phyloP scores from a whole-genome alignment of 2,888 invertebrate species.

The Drosophila stalkeri region DNA sequence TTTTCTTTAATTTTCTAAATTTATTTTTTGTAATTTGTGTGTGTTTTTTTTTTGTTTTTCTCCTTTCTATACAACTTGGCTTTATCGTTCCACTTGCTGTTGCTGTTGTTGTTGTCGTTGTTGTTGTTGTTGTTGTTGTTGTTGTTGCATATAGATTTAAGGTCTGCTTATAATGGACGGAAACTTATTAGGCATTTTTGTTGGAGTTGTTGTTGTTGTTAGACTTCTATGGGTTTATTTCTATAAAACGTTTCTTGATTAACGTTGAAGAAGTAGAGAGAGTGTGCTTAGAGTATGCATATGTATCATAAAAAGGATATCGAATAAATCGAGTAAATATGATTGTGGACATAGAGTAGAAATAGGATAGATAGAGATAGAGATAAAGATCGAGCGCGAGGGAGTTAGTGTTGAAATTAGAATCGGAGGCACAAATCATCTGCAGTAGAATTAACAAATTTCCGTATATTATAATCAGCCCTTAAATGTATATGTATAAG shows the following conservation, averaged over 20 bases:
- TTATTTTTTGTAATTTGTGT: constrained; percentile 23
- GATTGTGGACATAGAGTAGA: constrained; percentile 13
- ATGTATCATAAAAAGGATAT: constrained; percentile 29
- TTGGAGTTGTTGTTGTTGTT: constrained; percentile 53
- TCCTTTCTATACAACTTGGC: constrained; percentile 54
- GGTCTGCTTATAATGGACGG: constrained; percentile 85
- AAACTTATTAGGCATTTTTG: constrained; percentile 84
- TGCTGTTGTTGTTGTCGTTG: constrained; percentile 30
- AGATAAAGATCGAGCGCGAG: neutral
- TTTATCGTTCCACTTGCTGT: constrained; percentile 58
- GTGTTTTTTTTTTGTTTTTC: constrained; percentile 27
- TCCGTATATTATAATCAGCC: constrained; percentile 85
- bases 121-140: constrained; percentile 37
- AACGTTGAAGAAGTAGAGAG: constrained; percentile 29
- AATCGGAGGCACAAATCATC: constrained; percentile 8
- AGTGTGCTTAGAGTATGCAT: constrained; percentile 34
- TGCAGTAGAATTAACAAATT: constrained; percentile 69
- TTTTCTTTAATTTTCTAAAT: constrained; percentile 23
- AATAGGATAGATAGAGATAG: constrained; percentile 15
- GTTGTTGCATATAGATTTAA: constrained; percentile 83
- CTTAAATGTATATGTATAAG: constrained; percentile 82
- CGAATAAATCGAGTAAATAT: constrained; percentile 15
- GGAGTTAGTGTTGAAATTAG: constrained; percentile 2
- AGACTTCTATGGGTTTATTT: constrained; percentile 58
- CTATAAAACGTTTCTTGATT: constrained; percentile 47